These are phyloP conservation scores for Idaea straminata DNA, from an alignment of 2,888 invertebrate species.

Conservation along the genomic window DNA sequence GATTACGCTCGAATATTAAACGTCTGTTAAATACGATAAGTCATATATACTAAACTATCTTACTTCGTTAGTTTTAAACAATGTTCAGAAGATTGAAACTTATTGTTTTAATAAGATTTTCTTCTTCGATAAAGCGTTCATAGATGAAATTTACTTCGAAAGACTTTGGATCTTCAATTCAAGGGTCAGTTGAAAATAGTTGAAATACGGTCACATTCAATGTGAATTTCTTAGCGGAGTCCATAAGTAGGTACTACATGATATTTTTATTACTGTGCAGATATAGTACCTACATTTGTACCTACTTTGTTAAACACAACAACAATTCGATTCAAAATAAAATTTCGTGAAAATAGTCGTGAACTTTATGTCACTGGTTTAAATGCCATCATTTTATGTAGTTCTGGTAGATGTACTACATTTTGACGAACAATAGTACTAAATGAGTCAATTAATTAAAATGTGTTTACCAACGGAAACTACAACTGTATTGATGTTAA, in stretches of 20 bases:
- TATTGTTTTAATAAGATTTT: not conserved
- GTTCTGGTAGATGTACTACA: not conserved
- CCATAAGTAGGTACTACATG: not conserved
- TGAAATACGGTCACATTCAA: not conserved
- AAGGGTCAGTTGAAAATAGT: not conserved
- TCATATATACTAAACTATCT: not conserved
- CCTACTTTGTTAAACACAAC: not conserved
- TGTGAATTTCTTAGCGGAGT: not conserved
- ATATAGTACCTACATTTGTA: not conserved
- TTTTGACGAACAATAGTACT: constrained; percentile 4
- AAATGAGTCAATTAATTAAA: constrained; percentile 8
- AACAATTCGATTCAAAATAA: too few species aligned
- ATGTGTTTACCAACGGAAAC: not conserved
- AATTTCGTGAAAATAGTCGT: too few species aligned
- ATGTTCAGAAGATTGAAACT: not conserved
- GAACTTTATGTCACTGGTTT: too few species aligned
- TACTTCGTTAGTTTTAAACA: not conserved
- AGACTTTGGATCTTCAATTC: not conserved
- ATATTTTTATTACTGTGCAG: not conserved
- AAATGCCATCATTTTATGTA: too few species aligned
- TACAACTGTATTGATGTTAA: too few species aligned
- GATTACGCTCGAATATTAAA: constrained; percentile 36
- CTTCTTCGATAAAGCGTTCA: not conserved
- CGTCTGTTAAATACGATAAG: constrained; percentile 16
- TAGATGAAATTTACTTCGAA: not conserved